A percentile compares a stretch with the other conserved stretches of the same genome.
Evolutionary conservation across 2,888 invertebrate species (phyloP).

Genomic region (Leptinotarsa peninsularis): DNA sequence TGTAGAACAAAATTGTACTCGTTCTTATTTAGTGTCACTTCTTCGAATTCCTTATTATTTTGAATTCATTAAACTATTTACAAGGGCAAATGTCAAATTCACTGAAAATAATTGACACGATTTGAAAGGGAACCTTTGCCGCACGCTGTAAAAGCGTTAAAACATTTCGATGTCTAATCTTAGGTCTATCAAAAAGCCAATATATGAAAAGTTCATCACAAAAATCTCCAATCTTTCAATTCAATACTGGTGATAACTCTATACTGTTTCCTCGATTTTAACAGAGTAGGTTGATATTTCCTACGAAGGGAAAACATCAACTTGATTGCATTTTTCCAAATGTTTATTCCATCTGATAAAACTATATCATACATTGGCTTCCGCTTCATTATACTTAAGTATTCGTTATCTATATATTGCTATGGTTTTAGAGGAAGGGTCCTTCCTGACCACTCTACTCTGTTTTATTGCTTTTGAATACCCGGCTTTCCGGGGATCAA

Average conservation of each 20-base stretch:
- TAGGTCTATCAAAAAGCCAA: conserved; percentile 48
- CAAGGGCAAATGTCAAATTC: not conserved
- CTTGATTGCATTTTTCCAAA: not conserved
- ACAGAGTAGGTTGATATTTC: not conserved
- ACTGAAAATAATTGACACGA: conserved; percentile 41
- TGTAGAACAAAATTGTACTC: too few relatives aligned
- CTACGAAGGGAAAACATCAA: too few relatives aligned
- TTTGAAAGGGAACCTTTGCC: conserved; percentile 43
- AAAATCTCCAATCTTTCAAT: not conserved
- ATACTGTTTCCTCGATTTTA: not conserved
- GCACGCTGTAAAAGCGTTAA: conserved; percentile 43
- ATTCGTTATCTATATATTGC: conserved; percentile 66
- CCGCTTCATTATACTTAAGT: conserved; percentile 51
- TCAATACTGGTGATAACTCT: not conserved
- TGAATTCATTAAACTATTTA: too few relatives aligned
- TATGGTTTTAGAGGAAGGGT: conserved; percentile 64
- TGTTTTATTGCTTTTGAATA: conserved; percentile 68
- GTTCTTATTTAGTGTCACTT: too few relatives aligned
- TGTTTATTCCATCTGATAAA: not conserved
- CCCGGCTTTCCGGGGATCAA: conserved; percentile 65
- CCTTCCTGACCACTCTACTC: conserved; percentile 62
- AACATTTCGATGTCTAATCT: conserved; percentile 56
- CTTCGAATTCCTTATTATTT: too few relatives aligned
- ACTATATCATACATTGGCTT: conserved; percentile 32
- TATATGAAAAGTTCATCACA: conserved; percentile 16